phyloP scores from a whole-genome alignment of 1,140 invertebrate species.

The Onthophagus taurus region DNA sequence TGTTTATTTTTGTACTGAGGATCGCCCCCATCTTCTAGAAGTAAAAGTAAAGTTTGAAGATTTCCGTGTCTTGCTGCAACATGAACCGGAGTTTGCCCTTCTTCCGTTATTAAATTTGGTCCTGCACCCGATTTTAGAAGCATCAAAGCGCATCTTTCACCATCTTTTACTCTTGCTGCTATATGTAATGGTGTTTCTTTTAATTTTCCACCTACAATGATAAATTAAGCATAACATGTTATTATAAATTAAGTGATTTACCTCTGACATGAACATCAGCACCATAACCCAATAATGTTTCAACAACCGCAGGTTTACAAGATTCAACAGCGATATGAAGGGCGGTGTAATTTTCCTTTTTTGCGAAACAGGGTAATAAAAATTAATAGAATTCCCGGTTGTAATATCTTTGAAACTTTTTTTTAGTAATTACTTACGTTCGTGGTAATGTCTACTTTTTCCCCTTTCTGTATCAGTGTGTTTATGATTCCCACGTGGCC shows the following conservation, averaged over 20 bases:
- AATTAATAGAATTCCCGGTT: constrained; percentile 1
- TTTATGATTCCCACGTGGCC: constrained; percentile 97
- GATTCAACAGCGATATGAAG: constrained; percentile 97
- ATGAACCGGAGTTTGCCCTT: constrained; percentile 90
- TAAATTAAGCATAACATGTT: background rate
- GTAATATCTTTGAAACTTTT: background rate
- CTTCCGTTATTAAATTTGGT: constrained; percentile 84
- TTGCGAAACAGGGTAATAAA: constrained; percentile 23
- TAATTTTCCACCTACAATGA: constrained; percentile 55
- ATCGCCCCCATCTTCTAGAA: constrained; percentile 87
- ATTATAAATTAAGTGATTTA: constrained; percentile 16
- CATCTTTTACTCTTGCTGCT: constrained; percentile 83
- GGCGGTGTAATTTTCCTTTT: constrained; percentile 97
- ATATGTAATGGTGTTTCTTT: constrained; percentile 93
- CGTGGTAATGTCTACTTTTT: constrained; percentile 89
- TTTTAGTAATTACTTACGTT: constrained; percentile 58
- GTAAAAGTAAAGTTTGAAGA: constrained; percentile 68
- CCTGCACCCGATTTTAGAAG: constrained; percentile 94
- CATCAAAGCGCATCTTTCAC: constrained; percentile 95
- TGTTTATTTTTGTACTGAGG: constrained; percentile 84
- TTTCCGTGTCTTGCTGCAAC: constrained; percentile 85
- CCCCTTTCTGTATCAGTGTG: constrained; percentile 88
- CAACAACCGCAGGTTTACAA: constrained; percentile 90
- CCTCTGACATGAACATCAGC: constrained; percentile 93
- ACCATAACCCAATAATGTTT: constrained; percentile 91